These are phyloP conservation scores for Barnardius zonarius DNA, from an alignment of 2,113 vertebrate species.

Conservation along the genomic window DNA sequence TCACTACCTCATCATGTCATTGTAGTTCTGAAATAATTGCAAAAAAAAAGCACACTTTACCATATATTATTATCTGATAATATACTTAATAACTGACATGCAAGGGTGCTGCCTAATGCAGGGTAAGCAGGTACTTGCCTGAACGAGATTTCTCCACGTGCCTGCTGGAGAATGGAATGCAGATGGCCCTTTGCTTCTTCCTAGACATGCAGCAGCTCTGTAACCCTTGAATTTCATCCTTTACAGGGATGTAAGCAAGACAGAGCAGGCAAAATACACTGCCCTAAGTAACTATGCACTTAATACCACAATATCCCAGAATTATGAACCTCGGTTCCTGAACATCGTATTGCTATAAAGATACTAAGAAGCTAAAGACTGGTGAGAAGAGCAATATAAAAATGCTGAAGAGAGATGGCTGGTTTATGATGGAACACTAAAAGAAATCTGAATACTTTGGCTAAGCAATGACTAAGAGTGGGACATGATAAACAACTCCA, in stretches of 20 bases:
- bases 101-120: not conserved
- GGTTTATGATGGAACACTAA: not conserved
- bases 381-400: not conserved
- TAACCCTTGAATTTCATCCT: constrained; percentile 2
- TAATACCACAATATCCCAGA: not conserved
- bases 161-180: constrained; percentile 28
- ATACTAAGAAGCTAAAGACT: not conserved
- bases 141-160: not conserved
- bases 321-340: not conserved
- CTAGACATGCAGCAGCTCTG: not conserved
- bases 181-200: not conserved
- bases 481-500: not conserved
- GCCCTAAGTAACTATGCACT: not conserved
- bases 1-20: constrained; percentile 19
- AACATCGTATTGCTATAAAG: not conserved
- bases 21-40: constrained; percentile 33
- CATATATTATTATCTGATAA: constrained; percentile 24
- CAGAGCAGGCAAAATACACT: not conserved
- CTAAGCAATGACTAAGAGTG: not conserved
- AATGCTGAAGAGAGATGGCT: not conserved
- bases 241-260: not conserved
- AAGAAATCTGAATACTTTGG: not conserved
- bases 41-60: not conserved
- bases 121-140: not conserved
- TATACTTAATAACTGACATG: constrained; percentile 11